Conservation (phyloP, 2,888 invertebrate genomes). For the Drosophila hawaiiensis region DNA sequence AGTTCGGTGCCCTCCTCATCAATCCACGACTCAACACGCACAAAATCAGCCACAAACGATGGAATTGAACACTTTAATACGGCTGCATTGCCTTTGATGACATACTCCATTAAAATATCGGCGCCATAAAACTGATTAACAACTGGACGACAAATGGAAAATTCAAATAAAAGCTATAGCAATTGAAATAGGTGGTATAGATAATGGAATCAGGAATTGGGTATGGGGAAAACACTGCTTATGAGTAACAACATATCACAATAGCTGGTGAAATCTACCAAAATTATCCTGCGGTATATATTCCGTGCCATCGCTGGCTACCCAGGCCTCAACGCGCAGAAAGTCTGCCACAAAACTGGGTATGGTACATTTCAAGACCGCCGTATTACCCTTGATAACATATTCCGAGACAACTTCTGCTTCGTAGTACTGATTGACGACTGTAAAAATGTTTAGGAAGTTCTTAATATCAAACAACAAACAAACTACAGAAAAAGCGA, state of each 20-base stretch:
- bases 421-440: conserved; percentile 95
- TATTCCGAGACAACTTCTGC: conserved; percentile 95
- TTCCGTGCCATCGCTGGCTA: conserved; percentile 88
- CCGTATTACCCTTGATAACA: conserved; percentile 94
- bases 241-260: conserved; percentile 7
- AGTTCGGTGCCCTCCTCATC: conserved; percentile 88
- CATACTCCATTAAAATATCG: conserved; percentile 90
- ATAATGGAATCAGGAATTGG: conserved; percentile 6
- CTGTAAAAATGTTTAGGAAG: conserved; percentile 85
- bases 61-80: conserved; percentile 91
- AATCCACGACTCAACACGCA: conserved; percentile 90
- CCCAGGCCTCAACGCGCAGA: conserved; percentile 94
- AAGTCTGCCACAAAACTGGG: conserved; percentile 96
- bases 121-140: conserved; percentile 90
- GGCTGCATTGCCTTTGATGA: conserved; percentile 90
- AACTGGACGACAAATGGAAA: conserved; percentile 85
- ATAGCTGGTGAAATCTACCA: conserved; percentile 86
- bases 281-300: conserved; percentile 90
- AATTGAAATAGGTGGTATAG: background rate
- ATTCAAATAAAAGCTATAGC: conserved; percentile 16
- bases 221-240: conserved; percentile 18
- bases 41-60: conserved; percentile 91
- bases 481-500: conserved; percentile 1
- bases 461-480: conserved; percentile 5
- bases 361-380: conserved; percentile 94